Evolutionary conservation across 1,140 invertebrate genomes (phyloP).

Genomic region (Lepeophtheirus salmonis): DNA sequence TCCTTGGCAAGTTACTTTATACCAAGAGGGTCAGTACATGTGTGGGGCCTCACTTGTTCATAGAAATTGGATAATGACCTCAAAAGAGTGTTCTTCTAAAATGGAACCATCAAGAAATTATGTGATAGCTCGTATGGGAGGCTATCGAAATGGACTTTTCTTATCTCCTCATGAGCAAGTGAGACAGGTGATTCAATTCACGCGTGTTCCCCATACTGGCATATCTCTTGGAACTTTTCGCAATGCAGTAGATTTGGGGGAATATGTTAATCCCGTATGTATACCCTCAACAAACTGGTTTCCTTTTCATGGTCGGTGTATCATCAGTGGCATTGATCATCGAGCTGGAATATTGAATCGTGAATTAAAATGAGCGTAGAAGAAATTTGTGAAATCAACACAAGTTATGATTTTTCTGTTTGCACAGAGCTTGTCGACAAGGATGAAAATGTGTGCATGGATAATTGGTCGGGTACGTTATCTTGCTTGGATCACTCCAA

Average conservation of each 20-base stretch:
- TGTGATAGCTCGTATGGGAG: neutral
- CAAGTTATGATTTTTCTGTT: neutral
- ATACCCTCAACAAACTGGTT: slow-evolving; percentile 3
- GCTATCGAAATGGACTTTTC: neutral
- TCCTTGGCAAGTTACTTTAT: slow-evolving; percentile 55
- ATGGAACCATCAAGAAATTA: neutral
- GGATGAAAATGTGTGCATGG: neutral
- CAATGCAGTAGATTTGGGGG: neutral
- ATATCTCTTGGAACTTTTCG: neutral
- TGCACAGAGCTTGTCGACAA: slow-evolving; percentile 1
- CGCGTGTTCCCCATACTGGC: neutral
- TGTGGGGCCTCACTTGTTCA: slow-evolving; percentile 53
- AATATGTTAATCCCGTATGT: neutral
- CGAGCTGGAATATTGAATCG: slow-evolving; percentile 4
- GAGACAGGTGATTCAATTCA: slow-evolving; percentile 3
- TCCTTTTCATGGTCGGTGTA: neutral
- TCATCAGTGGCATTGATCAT: neutral
- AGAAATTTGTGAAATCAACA: neutral
- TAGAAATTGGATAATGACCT: slow-evolving; percentile 5
- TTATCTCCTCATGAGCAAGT: slow-evolving; percentile 3
- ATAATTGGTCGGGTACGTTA: slow-evolving; percentile 10
- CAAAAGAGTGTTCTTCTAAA: neutral
- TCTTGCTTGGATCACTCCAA: neutral
- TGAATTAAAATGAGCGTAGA: slow-evolving; percentile 3
- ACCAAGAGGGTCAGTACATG: slow-evolving; percentile 64